A percentile compares a stretch with the other conserved stretches of the same genome.
Conservation (phyloP, 2,797 vertebrate species). For the Dallia pectoralis region DNA sequence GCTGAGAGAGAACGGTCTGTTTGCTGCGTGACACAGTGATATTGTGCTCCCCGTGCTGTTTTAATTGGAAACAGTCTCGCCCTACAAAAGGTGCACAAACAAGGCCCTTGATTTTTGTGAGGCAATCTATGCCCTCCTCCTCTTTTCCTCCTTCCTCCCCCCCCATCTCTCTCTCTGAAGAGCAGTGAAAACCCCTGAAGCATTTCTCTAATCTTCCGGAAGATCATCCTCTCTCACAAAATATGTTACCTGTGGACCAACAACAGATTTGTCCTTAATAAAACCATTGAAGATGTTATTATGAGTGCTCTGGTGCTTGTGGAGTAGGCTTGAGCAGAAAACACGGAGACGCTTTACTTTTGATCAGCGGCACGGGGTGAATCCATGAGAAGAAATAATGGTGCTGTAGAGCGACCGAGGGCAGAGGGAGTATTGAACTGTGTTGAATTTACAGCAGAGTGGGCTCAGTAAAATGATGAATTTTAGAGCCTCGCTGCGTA, state of each 20-base stretch:
- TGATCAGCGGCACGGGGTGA: slow-evolving; percentile 75
- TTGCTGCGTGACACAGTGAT: slow-evolving; percentile 75
- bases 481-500: slow-evolving; percentile 77
- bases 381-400: slow-evolving; percentile 74
- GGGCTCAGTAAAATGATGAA: slow-evolving; percentile 77
- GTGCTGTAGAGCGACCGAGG: slow-evolving; percentile 50
- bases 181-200: slow-evolving; percentile 64
- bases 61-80: slow-evolving; percentile 76
- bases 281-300: slow-evolving; percentile 72
- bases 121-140: slow-evolving; percentile 61
- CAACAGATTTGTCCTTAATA: slow-evolving; percentile 78
- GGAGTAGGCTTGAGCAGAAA: slow-evolving; percentile 58
- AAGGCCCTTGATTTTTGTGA: slow-evolving; percentile 67
- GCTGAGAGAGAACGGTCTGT: slow-evolving; percentile 56
- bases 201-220: slow-evolving; percentile 72
- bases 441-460: slow-evolving; percentile 76
- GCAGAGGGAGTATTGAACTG: slow-evolving; percentile 65
- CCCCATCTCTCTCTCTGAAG: slow-evolving; percentile 51
- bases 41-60: slow-evolving; percentile 68
- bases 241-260: slow-evolving; percentile 75
- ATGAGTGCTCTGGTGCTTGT: slow-evolving; percentile 66
- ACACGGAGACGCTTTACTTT: slow-evolving; percentile 61
- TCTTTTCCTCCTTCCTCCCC: slow-evolving; percentile 17
- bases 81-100: slow-evolving; percentile 71
- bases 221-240: slow-evolving; percentile 71